These are phyloP conservation scores for Scolopax bukidnonensis DNA, from an alignment of 2,797 vertebrate species.

Conservation along the genomic window DNA sequence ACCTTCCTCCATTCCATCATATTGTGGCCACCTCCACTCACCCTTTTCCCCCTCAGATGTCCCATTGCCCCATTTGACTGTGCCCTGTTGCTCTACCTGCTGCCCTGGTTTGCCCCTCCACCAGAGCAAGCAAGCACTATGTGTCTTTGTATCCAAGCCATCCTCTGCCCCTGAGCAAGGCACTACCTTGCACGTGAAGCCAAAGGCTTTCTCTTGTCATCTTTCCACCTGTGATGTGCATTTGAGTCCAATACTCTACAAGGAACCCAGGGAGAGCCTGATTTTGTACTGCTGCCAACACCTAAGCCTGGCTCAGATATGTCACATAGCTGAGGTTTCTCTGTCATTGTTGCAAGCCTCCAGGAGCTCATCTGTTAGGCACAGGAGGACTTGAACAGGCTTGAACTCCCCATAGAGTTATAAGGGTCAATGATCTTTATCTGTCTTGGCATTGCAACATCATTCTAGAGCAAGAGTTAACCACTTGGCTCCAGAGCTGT, in stretches of 20 bases:
- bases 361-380: background rate
- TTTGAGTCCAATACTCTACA: background rate
- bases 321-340: constrained; percentile 9
- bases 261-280: background rate
- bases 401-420: background rate
- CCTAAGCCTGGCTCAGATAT: background rate
- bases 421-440: constrained; percentile 8
- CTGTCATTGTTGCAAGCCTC: background rate
- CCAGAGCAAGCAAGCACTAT: fast-evolving
- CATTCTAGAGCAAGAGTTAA: background rate
- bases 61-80: background rate
- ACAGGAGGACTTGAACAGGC: background rate
- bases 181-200: fast-evolving
- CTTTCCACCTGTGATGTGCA: background rate
- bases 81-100: background rate
- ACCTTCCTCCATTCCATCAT: background rate
- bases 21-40: background rate
- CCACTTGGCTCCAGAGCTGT: background rate
- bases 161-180: background rate
- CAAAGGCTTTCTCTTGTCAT: background rate
- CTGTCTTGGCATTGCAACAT: background rate
- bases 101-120: background rate
- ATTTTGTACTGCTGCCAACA: background rate
- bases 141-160: background rate
- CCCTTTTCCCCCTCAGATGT: fast-evolving